phyloP scores from a whole-genome alignment of 92 coral and sea anemone genomes.

The Anthopleura xanthogrammica region DNA sequence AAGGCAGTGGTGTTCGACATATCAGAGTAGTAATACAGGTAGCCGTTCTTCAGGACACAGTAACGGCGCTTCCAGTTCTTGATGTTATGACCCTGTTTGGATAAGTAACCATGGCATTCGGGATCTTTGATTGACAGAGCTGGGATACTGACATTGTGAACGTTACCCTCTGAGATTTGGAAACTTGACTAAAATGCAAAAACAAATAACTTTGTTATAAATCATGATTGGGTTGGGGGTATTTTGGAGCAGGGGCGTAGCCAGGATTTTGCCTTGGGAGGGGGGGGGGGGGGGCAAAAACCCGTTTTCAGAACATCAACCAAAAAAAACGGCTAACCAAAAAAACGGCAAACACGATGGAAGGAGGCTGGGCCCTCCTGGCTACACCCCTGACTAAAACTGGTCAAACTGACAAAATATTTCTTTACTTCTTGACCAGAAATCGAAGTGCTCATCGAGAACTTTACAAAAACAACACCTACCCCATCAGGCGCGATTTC shows the following conservation, averaged over 20 bases:
- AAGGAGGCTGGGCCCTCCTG: too few species aligned
- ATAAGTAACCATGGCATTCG: constrained; percentile 97
- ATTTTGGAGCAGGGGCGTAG: too few species aligned
- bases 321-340: too few species aligned
- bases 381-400: too few species aligned
- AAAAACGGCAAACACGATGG: too few species aligned
- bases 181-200: constrained; percentile 53
- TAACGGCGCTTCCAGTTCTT: constrained; percentile 89
- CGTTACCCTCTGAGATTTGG: constrained; percentile 76
- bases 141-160: constrained; percentile 97
- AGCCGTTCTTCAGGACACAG: constrained; percentile 96
- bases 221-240: too few species aligned
- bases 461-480: neutral
- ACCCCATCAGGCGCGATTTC: constrained; percentile 39
- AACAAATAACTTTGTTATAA: neutral
- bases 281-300: too few species aligned
- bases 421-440: neutral
- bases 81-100: constrained; percentile 73
- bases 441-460: neutral
- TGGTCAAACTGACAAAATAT: neutral
- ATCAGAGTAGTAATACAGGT: constrained; percentile 90
- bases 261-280: too few species aligned
- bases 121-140: constrained; percentile 97
- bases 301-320: too few species aligned
- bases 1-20: constrained; percentile 93